Evolutionary conservation across 2,888 invertebrate genomes (phyloP), one percentile per base, ranked within the genome.

Genomic region (Clitarchus hookeri): DNA sequence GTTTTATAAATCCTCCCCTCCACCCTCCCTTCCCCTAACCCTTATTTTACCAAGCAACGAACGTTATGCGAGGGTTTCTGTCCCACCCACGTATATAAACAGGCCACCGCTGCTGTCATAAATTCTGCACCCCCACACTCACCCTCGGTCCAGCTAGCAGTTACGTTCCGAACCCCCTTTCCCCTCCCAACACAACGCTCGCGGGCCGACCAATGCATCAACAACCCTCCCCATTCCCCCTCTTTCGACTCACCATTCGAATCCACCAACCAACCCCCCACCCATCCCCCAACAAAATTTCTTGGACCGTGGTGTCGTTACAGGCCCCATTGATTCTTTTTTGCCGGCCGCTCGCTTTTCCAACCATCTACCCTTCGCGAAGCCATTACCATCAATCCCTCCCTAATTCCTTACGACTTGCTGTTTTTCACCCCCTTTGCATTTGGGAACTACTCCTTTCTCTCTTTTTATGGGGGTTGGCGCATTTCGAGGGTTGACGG

Each of bases 241-340:
- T 9, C 6, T 12, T 9, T 48, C 48, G 12, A 48, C 48, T n/a
- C n/a, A n/a, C 48, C 48, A 9, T 48, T 12, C 48, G 12, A 6
- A 48, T 48, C 48, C 65, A 16, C 65, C 65, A 65, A 65, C 65
- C 16, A 13, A 65, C 65, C 16, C 65, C 6, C 65, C 11, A 65
- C 65, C 16, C 65, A 4, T 65, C 65, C 65, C 19, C 65, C 23
- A 65, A 65, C 65, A 65, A 65, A 65, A 65, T 23, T 65, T 23
- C 23, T 65, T 23, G 11, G 65, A 23, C 65, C 16, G 65, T 23
- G 19, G 65, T 65, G 65, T 65, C 65, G 65, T 65, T 65, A 65
- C 65, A 65, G 65, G 65, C 19, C 19, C 65, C 65, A 65, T 65
- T 65, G 65, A 65, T 65, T 65, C 65, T 65, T 65, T n/a, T 65